Base-by-base conservation (phyloP, 37 sponge, comb jelly and placozoan species). In the Aphrocallistes beatrix region DNA sequence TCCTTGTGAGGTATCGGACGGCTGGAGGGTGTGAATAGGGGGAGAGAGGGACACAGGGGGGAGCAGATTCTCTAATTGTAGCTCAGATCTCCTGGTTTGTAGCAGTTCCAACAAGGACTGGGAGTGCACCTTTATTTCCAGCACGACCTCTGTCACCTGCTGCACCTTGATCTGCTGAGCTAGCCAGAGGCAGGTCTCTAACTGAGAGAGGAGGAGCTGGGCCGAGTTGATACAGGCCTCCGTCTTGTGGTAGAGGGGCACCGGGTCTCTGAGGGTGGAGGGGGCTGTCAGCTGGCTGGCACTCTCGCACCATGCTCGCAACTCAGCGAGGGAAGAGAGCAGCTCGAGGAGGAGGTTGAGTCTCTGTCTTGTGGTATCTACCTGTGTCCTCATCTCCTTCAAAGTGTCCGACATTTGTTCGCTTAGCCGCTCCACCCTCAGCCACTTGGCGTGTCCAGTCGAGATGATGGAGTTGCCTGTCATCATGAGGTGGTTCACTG, bases 111-210 rank as follows among this genome's bases (percentile, higher is more conserved):
- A 60, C 3, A 60, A 13, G 25, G 75, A 60, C 75, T 60, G 28
- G 34, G 75, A 60, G 3, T 60, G 32, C 34, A 13, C 75, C 34
- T 60, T 60, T 21, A 60, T 60, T 25, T 60, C 75, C 10, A 60
- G 75, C 75, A 60, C 75, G 34, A 60, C n/a, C 75, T 60, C 75
- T 60, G 75, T 60, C 3, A 60, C 34, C n/a, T 13, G 75, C 34
- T 60, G 75, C 34, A 60, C 75, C 34, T 60, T 60, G 10, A 60
- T 60, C 75, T 60, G 75, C 75, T 60, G 75, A 60, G 75, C 75
- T 13, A 60, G 34, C 75, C 75, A 60, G 32, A 60, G 75, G n/a
- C 28, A 60, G 75, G 8, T 60, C 75, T 60, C 75, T 28, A 60
- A 19, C n/a, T 32, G 34, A 32, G 75, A 60, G 10, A 60, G n/a